phyloP scores from a whole-genome alignment of 2,113 vertebrate species.

The Maccullochella peelii region DNA sequence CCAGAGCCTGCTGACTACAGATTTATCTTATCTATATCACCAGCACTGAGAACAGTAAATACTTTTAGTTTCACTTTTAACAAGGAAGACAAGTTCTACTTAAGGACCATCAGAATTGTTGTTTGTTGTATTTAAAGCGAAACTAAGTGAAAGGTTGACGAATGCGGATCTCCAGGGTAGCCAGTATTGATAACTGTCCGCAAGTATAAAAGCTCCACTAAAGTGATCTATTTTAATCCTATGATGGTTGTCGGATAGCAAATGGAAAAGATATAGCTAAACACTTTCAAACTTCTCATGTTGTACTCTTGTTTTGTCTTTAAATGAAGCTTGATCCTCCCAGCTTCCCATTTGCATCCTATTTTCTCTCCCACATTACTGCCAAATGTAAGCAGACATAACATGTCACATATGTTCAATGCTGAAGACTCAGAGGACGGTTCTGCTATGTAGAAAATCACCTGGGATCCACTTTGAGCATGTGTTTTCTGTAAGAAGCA shows the following conservation, averaged over 20 bases:
- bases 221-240: not conserved
- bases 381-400: conserved; percentile 25
- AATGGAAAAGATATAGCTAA: conserved; percentile 3
- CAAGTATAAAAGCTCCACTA: not conserved
- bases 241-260: not conserved
- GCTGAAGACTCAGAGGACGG: conserved; percentile 1
- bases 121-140: not conserved
- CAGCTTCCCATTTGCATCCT: not conserved
- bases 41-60: conserved; percentile 10
- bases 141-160: not conserved
- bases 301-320: conserved; percentile 11
- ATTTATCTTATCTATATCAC: conserved; percentile 22
- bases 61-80: conserved; percentile 33
- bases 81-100: not conserved
- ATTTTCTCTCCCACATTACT: not conserved
- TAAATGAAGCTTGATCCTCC: not conserved
- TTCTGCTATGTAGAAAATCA: conserved; percentile 43
- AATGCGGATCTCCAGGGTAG: not conserved
- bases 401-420: conserved; percentile 34
- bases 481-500: conserved; percentile 23
- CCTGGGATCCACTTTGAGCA: conserved; percentile 56
- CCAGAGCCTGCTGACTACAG: not conserved
- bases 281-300: not conserved
- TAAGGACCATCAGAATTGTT: not conserved
- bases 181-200: not conserved